phyloP scores from a whole-genome alignment of 2,797 vertebrate genomes.

The Loris lydekkerianus region DNA sequence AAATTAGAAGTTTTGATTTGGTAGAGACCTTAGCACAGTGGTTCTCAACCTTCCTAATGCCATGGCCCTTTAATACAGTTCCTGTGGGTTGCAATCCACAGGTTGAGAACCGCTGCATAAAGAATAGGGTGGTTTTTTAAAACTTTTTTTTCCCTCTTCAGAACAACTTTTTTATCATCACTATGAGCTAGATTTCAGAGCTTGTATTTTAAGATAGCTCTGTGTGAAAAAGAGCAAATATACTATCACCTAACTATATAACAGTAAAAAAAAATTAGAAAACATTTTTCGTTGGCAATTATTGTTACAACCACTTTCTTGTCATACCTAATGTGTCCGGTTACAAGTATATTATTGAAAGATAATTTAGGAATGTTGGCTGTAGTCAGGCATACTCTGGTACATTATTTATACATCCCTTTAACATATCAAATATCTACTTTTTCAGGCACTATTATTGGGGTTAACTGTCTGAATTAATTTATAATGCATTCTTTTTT shows the following conservation, averaged over 20 bases:
- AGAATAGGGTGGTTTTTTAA: constrained; percentile 80
- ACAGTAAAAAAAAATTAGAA: background rate
- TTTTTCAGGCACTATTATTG: background rate
- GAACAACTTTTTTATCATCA: constrained; percentile 78
- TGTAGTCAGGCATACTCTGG: background rate
- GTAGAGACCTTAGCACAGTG: no score
- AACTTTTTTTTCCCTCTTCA: constrained; percentile 68
- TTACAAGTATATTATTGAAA: background rate
- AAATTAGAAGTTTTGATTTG: no score
- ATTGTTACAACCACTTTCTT: background rate
- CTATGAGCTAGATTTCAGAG: constrained; percentile 59
- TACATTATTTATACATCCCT: constrained; percentile 1
- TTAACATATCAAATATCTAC: background rate
- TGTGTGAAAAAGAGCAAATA: constrained; percentile 7
- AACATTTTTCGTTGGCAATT: constrained; percentile 11
- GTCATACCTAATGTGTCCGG: background rate
- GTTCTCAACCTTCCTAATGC: no score
- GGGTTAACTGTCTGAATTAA: constrained; percentile 29
- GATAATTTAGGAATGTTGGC: background rate
- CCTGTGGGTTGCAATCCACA: no score
- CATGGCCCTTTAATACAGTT: no score
- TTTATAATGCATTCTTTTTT: constrained; percentile 9
- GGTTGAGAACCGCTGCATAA: no score
- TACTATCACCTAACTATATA: background rate
- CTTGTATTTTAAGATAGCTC: background rate